phyloP scores from a whole-genome alignment of 2,888 invertebrate genomes.

The Eilema sororculum region DNA sequence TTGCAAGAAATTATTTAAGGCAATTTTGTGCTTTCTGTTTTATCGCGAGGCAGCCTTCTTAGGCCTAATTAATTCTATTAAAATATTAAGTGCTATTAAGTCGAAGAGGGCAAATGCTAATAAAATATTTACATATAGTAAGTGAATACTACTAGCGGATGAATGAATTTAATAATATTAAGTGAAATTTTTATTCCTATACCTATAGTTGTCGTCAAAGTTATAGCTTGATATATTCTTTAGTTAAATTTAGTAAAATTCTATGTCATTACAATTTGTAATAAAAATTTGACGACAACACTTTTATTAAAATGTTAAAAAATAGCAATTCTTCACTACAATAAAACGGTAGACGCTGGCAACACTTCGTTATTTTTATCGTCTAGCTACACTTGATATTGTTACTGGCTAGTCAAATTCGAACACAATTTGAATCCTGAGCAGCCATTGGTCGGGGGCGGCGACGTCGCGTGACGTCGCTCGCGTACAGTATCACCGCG shows the following conservation, averaged over 20 bases:
- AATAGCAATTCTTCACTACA: conserved; percentile 44
- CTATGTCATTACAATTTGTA: conserved; percentile 10
- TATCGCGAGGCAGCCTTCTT: conserved; percentile 28
- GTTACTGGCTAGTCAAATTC: conserved; percentile 47
- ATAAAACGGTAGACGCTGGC: conserved; percentile 29
- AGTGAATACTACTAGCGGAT: conserved; percentile 63
- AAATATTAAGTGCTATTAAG: conserved; percentile 52
- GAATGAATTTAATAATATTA: conserved; percentile 54
- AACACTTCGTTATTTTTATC: conserved; percentile 27
- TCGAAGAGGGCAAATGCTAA: conserved; percentile 58
- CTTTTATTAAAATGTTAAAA: conserved; percentile 44
- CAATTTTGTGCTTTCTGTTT: not conserved
- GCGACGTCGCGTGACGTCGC: conserved; percentile 48
- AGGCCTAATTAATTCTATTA: conserved; percentile 38
- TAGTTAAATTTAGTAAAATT: conserved; percentile 19
- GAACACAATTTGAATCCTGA: conserved; percentile 48
- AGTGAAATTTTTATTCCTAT: conserved; percentile 39
- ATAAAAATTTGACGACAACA: conserved; percentile 42
- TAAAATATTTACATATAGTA: conserved; percentile 49
- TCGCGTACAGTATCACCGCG: conserved; percentile 56
- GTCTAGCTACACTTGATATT: conserved; percentile 22
- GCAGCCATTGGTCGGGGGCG: conserved; percentile 47
- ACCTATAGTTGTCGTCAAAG: conserved; percentile 27
- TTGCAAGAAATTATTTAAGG: not conserved
- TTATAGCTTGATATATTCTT: conserved; percentile 12